Evolutionary conservation across 2,113 vertebrate genomes (phyloP), one percentile per base, ranked within the genome.

Genomic region (Mola mola): DNA sequence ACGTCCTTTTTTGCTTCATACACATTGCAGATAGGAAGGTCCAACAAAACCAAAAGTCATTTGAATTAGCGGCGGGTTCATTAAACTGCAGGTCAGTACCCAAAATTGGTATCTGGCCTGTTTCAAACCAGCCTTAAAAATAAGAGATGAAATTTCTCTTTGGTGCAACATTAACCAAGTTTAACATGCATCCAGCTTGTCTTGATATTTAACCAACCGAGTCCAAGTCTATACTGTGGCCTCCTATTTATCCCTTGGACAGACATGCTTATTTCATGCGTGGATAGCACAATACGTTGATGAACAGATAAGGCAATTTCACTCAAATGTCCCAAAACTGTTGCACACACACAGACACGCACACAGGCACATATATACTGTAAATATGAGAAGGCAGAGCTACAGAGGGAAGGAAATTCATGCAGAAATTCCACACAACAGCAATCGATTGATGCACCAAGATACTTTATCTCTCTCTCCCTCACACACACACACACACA

Each of bases 301-400:
- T 24, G 46, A 65, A 75, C 19, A 49, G 46, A 72, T 9, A 63
- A 84, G 79, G 53, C 78, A 82, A 75, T 79, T 83, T 84, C 69
- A 85, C 81, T 87, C 83, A 85, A 75, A 78, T 11, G 51, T 69
- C 78, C 75, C 70, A 44, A 46, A 73, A 70, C 61, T 58, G 15
- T 62, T 25, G 19, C 50, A 22, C 36, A 60, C 58, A 77, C 34
- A 57, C 46, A 50, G 29, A 12, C 5, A 61, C 20, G 34, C 10
- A 53, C 3, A 17, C 75, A 72, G 43, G 62, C 66, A 76, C 50
- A 72, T 62, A 72, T 76, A 61, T 57, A 71, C 48, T 85, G 86
- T 87, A 85, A 80, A 87, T 87, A 82, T 70, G 62, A 78, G 57
- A 79, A 26, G 74, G 68, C 36, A 66, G 55, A 73, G 66, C 52